Evolutionary conservation across 53 echinoderm and acorn worm genomes (phyloP).

Genomic region (Mesocentrotus franciscanus): DNA sequence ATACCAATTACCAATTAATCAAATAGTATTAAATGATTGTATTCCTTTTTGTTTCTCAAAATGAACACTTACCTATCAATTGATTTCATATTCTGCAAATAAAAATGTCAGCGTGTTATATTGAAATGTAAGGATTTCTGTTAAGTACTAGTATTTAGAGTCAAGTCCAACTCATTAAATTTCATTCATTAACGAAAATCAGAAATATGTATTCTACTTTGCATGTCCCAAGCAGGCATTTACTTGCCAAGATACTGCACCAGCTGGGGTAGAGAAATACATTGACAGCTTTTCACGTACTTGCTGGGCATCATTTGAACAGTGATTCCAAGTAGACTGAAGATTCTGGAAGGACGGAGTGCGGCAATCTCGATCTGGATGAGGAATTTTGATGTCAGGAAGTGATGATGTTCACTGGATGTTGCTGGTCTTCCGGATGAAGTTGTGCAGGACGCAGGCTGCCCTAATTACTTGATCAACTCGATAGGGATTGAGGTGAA

Average conservation of each 20-base stretch:
- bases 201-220: neutral
- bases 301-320: neutral
- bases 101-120: no score
- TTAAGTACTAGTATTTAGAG: no score
- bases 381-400: neutral
- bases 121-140: no score
- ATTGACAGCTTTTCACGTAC: neutral
- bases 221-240: neutral
- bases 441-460: constrained; percentile 78
- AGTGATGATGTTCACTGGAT: neutral
- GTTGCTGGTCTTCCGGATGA: neutral
- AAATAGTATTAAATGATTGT: no score
- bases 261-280: neutral
- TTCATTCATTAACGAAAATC: neutral
- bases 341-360: neutral
- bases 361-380: neutral
- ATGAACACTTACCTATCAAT: no score
- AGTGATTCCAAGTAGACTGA: neutral
- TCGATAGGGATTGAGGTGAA: constrained; percentile 56
- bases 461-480: constrained; percentile 71
- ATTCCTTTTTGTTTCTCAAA: no score
- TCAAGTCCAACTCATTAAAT: neutral
- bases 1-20: no score
- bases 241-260: neutral
- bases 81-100: no score